A percentile compares a stretch with the other conserved stretches of the same genome.
These are phyloP conservation scores for Aphelocoma coerulescens DNA, from an alignment of 2,113 vertebrate genomes.

Conservation along the genomic window DNA sequence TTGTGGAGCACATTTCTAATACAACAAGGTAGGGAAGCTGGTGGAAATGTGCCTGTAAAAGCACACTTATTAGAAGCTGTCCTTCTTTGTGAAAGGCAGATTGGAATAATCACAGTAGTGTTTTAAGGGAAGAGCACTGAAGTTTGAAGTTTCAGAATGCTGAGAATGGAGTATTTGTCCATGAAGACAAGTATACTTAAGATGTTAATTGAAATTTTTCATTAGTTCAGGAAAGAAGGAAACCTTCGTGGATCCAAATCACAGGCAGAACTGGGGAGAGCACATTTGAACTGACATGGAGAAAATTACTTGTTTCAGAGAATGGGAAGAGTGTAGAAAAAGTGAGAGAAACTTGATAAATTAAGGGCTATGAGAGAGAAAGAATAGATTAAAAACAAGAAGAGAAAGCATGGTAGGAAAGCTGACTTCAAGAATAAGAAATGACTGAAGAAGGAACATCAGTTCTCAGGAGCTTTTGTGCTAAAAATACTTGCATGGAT, in stretches of 20 bases:
- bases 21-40: neutral
- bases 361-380: neutral
- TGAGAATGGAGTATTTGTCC: neutral
- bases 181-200: neutral
- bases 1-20: neutral
- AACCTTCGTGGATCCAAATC: neutral
- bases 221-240: neutral
- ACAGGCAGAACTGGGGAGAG: neutral
- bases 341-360: neutral
- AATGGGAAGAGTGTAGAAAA: neutral
- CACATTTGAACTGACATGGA: neutral
- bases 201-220: neutral
- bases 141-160: neutral
- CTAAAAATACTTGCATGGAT: neutral
- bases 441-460: neutral
- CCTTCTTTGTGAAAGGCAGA: neutral
- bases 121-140: neutral
- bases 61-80: neutral
- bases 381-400: neutral
- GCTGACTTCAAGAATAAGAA: neutral
- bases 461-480: neutral
- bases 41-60: neutral
- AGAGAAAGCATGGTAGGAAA: neutral
- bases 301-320: neutral
- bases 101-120: neutral